Base-by-base conservation (phyloP, 2,797 vertebrate genomes). In the Cossypha heuglini region DNA sequence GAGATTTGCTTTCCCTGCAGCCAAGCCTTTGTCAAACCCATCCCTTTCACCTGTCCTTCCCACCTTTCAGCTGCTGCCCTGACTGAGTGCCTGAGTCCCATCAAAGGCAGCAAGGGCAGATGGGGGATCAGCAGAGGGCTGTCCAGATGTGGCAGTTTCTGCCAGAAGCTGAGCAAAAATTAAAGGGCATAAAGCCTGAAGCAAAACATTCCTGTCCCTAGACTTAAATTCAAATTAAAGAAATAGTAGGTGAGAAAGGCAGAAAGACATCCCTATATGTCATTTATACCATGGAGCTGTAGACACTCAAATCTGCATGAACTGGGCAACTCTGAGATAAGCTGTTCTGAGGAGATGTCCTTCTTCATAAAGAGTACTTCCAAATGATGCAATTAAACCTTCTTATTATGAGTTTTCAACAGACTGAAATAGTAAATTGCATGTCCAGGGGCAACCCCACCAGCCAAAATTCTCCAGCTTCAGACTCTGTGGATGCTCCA, bases 121-220 rank as follows among this genome's bases (percentile, higher is more conserved):
- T 0, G 2, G 15, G 6, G 58, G 26, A 17, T 72, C 18, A 31
- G 19, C 19, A 78, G 42, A n/a, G 0, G 0, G 3, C 2, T 43
- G 21, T 42, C 19, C 51, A 45, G 40, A 31, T 29, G 28, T 26
- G 74, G 24, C 21, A 63, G 17, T 13, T 33, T 42, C 43, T 90
- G 37, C 17, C 35, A 71, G 35, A 4, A 83, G 9, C 33, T 49
- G 26, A 77, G 22, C 17, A 61, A 33, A 74, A 86, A 16, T 51
- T 33, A 64, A 91, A 52, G 29, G 31, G 4, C 20, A 59, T 35
- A 58, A 72, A 64, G 62, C 31, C 67, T 66, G 40, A 3, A 87
- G 35, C 8, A 7, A 40, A 73, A 80, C 21, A 26, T 80, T 74
- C 15, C 24, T 57, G 16, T 22, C 10, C 37, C 15, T 72, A 42